phyloP scores from a whole-genome alignment of 2,113 vertebrate genomes.

The Ophthalmolycus amberensis region DNA sequence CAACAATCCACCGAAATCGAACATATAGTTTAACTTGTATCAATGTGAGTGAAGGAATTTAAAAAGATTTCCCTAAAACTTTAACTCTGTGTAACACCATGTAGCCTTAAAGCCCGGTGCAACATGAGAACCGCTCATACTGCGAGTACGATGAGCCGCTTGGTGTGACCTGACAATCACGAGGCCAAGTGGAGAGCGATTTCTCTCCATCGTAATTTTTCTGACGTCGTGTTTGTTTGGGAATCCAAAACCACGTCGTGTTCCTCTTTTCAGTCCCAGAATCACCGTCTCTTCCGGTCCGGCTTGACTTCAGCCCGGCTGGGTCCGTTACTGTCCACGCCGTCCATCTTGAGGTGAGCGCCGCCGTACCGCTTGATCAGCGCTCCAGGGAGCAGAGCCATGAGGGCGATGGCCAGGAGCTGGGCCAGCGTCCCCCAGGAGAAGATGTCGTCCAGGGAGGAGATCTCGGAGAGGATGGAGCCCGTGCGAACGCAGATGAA shows the following conservation, averaged over 20 bases:
- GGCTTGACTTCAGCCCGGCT: constrained; percentile 61
- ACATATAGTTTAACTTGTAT: not conserved
- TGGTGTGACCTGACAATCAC: constrained; percentile 32
- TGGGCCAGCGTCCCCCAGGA: constrained; percentile 92
- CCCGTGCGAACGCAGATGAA: constrained; percentile 98
- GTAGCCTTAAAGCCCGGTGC: not conserved
- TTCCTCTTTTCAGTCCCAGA: not conserved
- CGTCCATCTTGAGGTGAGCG: constrained; percentile 83
- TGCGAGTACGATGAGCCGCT: not conserved
- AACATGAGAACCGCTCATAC: constrained; percentile 27
- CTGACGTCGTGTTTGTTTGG: not conserved
- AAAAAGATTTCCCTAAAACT: not conserved
- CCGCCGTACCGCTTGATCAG: constrained; percentile 89
- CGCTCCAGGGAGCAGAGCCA: constrained; percentile 90
- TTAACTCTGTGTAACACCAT: not conserved
- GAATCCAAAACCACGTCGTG: not conserved
- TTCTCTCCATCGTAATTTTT: not conserved
- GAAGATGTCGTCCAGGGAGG: constrained; percentile 94
- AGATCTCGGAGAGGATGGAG: constrained; percentile 92
- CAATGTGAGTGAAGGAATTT: not conserved
- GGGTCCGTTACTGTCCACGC: constrained; percentile 64
- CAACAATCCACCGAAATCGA: too few species aligned
- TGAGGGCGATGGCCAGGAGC: constrained; percentile 90
- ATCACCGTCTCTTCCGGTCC: constrained; percentile 82
- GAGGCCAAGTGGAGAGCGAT: not conserved